phyloP scores from a whole-genome alignment of 2,113 vertebrate genomes.

The Parotia lawesii region DNA sequence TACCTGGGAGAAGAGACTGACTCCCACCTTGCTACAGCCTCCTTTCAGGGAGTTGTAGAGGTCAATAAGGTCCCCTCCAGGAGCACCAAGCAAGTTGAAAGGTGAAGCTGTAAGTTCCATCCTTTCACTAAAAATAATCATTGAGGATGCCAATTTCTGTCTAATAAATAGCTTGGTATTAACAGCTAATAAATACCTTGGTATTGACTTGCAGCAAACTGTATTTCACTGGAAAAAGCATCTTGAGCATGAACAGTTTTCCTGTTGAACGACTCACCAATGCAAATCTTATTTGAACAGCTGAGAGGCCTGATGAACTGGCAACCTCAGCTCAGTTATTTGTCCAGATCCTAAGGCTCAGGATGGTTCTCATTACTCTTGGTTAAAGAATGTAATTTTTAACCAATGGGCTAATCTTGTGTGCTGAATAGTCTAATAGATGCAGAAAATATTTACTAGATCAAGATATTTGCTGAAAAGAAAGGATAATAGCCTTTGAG shows the following conservation, averaged over 20 bases:
- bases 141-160: neutral
- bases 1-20: neutral
- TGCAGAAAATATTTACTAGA: neutral
- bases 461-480: conserved; percentile 15
- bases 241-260: neutral
- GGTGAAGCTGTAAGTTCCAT: neutral
- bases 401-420: neutral
- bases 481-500: neutral
- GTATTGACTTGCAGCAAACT: neutral
- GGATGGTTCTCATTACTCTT: neutral
- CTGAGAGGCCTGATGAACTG: neutral
- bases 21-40: neutral
- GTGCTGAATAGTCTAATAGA: neutral
- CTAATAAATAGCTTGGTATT: neutral
- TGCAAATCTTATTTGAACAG: conserved; percentile 10
- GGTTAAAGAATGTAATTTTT: neutral
- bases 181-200: neutral
- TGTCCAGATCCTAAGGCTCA: neutral
- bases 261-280: neutral
- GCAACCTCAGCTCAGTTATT: neutral
- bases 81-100: neutral
- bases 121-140: neutral
- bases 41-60: too few species aligned
- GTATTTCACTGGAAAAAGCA: neutral
- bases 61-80: neutral